phyloP scores from a whole-genome alignment of 1,140 invertebrate genomes.

The Dinoponera quadriceps region DNA sequence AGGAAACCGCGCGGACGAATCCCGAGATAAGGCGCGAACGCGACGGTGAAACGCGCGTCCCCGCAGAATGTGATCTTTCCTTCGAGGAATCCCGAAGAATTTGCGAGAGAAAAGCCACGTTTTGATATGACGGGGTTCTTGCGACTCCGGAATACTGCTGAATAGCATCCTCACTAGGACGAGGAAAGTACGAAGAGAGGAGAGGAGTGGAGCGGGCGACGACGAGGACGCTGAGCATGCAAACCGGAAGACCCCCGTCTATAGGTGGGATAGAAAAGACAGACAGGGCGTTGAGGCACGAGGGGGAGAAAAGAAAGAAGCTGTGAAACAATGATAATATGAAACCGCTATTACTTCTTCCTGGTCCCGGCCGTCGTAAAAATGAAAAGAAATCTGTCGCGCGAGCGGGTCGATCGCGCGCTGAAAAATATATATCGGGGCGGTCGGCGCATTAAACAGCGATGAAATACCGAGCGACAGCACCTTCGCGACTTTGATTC shows the following conservation, averaged over 20 bases:
- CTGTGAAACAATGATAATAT: slow-evolving; percentile 15
- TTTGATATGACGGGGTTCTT: slow-evolving; percentile 54
- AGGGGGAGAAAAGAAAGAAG: background rate
- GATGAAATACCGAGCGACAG: background rate
- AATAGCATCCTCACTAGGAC: slow-evolving; percentile 35
- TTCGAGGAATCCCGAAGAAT: slow-evolving; percentile 27
- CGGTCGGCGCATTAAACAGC: background rate
- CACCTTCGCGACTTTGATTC: background rate
- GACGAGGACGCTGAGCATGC: slow-evolving; percentile 6
- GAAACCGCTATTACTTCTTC: slow-evolving; percentile 1
- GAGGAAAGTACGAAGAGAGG: slow-evolving; percentile 11
- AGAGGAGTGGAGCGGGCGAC: too few species aligned
- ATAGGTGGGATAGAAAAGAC: background rate
- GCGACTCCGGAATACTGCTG: slow-evolving; percentile 21
- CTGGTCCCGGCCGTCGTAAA: background rate
- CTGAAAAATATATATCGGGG: background rate
- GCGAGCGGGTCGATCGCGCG: background rate
- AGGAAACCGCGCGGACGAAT: slow-evolving; percentile 5
- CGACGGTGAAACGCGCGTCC: background rate
- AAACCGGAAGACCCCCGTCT: background rate
- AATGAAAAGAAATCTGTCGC: background rate
- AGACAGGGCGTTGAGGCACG: background rate
- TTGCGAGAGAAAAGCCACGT: slow-evolving; percentile 46
- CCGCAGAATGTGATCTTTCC: slow-evolving; percentile 32
- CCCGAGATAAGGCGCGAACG: slow-evolving; percentile 29